Evolutionary conservation across 2,113 vertebrate genomes (phyloP), one percentile per base, ranked within the genome.

Genomic region (Puntigrus tetrazona): DNA sequence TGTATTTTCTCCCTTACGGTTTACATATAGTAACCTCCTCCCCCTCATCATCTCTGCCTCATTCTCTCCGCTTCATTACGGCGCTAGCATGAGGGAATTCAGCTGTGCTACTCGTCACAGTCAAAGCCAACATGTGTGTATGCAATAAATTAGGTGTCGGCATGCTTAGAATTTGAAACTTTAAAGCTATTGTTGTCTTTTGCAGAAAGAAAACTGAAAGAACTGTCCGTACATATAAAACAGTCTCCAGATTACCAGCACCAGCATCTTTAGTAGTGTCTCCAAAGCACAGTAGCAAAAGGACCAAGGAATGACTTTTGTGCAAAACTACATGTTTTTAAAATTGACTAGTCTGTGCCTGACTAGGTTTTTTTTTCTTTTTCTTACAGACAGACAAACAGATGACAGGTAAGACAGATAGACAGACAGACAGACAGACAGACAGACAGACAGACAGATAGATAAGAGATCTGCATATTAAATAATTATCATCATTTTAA

Each of bases 141-240:
- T 29, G 47, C 70, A 82, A 77, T 70, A 87, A 34, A 87, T 86
- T 63, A 89, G 36, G 72, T 73, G 29, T 61, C 36, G 43, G 69
- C 52, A 63, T 47, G 84, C 36, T 75, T 38, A 8, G 36, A 22
- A 69, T 69, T n/a, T 52, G 77, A 52, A 84, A 77, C 38, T 25
- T 72, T 7, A 57, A 57, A 77, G 75, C 47, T 55, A 9, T 14
- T 57, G 38, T 38, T 73, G 50, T 16, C 1, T 57, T 57, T 36
- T 57, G 18, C 27, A 34, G 5, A 72, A 6, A 22, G 11, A 25
- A 43, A 72, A 72, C 7, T 14, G 2, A 72, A 72, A 72, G n/a
- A 72, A 11, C 36, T 43, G 5, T 72, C 20, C 69, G 14, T 70
- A 22, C 20, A 72, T 43, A 72, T 3, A 72, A 25, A 72, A 25